Evolutionary conservation across 2,888 invertebrate species (phyloP).

Genomic region (Ptychoptera contaminata): DNA sequence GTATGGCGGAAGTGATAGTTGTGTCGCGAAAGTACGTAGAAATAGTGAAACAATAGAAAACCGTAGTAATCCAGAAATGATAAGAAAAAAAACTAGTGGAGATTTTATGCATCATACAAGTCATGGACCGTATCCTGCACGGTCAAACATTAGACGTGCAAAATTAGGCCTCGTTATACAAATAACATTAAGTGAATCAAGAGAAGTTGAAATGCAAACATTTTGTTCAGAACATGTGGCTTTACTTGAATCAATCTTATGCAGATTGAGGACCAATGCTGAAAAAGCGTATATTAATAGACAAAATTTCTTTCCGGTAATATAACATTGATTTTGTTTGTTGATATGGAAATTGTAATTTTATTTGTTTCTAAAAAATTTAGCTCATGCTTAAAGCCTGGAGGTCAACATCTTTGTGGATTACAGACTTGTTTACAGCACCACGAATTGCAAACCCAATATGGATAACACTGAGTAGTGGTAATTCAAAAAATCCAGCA

Average conservation of each 20-base stretch:
- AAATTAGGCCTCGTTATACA: constrained; percentile 53
- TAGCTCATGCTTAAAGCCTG: constrained; percentile 36
- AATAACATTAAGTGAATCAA: constrained; percentile 38
- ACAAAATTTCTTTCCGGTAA: constrained; percentile 35
- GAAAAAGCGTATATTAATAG: constrained; percentile 44
- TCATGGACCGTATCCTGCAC: background rate
- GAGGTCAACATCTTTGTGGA: constrained; percentile 33
- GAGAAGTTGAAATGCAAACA: constrained; percentile 48
- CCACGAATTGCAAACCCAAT: constrained; percentile 47
- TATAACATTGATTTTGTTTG: constrained; percentile 7
- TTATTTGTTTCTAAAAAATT: constrained; percentile 5
- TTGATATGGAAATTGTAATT: background rate
- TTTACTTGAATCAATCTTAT: constrained; percentile 54
- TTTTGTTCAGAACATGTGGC: constrained; percentile 70
- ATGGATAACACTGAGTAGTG: constrained; percentile 43
- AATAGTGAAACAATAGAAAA: constrained; percentile 23
- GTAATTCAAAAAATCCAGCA: constrained; percentile 26
- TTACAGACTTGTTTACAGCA: constrained; percentile 50
- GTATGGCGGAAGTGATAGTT: constrained; percentile 20
- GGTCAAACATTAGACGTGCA: constrained; percentile 20
- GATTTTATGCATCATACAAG: constrained; percentile 3
- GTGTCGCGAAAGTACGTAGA: constrained; percentile 19
- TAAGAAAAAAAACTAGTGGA: constrained; percentile 10
- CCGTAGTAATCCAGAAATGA: constrained; percentile 29
- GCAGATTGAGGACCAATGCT: constrained; percentile 49